These are phyloP conservation scores for Thymelicus acteon DNA, from an alignment of 2,888 invertebrate species.

Conservation along the genomic window DNA sequence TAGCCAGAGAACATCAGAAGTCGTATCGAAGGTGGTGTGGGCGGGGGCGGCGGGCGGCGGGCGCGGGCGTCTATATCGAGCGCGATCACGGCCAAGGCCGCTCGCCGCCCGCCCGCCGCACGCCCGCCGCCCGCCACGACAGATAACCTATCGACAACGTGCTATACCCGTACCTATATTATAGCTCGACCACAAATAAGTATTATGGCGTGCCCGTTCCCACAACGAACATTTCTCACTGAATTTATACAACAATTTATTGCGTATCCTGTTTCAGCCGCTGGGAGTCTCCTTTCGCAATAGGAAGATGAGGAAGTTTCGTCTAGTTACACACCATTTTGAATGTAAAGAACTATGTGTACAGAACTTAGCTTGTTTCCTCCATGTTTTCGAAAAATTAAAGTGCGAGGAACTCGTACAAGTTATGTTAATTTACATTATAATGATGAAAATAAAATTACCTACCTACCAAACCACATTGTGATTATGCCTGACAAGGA, in stretches of 20 bases:
- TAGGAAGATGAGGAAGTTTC: no score
- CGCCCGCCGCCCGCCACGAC: constrained; percentile 48
- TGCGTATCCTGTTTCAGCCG: no score
- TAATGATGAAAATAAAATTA: no score
- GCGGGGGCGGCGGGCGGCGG: constrained; percentile 50
- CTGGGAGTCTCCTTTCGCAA: no score
- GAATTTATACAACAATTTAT: background rate
- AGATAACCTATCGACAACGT: constrained; percentile 14
- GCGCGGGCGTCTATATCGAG: constrained; percentile 77
- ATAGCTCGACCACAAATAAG: constrained; percentile 14
- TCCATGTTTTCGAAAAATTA: no score
- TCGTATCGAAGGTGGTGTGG: constrained; percentile 51
- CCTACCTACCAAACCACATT: no score
- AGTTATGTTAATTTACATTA: no score
- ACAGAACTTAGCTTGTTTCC: no score
- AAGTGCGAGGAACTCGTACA: no score
- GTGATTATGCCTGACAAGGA: no score
- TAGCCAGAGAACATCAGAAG: constrained; percentile 58
- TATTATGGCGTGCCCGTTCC: background rate
- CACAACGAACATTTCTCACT: background rate
- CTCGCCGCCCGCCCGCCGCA: constrained; percentile 63
- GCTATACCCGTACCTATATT: background rate
- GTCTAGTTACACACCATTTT: no score
- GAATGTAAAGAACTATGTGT: no score
- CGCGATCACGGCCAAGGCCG: constrained; percentile 83